Percentiles rank a stretch among this genome's conserved stretches.
These are phyloP conservation scores for Monochamus saltuarius DNA, from an alignment of 1,140 invertebrate genomes.

Conservation along the genomic window DNA sequence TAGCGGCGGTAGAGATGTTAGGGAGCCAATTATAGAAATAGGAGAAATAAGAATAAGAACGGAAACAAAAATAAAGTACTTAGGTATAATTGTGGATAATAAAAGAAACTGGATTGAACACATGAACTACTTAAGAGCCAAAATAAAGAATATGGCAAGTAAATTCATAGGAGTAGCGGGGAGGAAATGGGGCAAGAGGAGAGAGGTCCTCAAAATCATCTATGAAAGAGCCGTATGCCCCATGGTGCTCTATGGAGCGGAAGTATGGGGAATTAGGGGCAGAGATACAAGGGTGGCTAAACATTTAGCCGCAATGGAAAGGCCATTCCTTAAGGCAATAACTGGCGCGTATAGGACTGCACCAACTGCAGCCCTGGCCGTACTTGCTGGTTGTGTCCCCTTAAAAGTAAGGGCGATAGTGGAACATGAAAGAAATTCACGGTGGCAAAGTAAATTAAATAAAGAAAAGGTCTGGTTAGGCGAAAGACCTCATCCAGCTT, in stretches of 20 bases:
- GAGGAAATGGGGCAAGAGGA: conserved; percentile 24
- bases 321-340: conserved; percentile 22
- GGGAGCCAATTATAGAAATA: conserved; percentile 21
- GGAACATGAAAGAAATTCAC: no score
- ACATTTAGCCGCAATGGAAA: conserved; percentile 25
- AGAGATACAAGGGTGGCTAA: conserved; percentile 10
- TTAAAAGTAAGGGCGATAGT: conserved; percentile 19
- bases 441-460: not conserved
- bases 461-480: not conserved
- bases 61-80: conserved; percentile 19
- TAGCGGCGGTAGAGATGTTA: not conserved
- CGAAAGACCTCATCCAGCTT: not conserved
- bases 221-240: conserved; percentile 23
- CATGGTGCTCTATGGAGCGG: conserved; percentile 28
- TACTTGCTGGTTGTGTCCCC: conserved; percentile 26
- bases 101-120: conserved; percentile 24
- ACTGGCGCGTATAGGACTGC: conserved; percentile 20
- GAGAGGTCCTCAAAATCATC: conserved; percentile 17
- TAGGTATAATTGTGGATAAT: conserved; percentile 28
- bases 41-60: not conserved
- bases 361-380: conserved; percentile 20
- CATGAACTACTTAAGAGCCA: conserved; percentile 11
- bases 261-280: conserved; percentile 20
- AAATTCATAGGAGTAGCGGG: conserved; percentile 13
- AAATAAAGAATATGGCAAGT: conserved; percentile 1